Conservation (phyloP, 2,888 invertebrate species). For the Meliscaeva auricollis region DNA sequence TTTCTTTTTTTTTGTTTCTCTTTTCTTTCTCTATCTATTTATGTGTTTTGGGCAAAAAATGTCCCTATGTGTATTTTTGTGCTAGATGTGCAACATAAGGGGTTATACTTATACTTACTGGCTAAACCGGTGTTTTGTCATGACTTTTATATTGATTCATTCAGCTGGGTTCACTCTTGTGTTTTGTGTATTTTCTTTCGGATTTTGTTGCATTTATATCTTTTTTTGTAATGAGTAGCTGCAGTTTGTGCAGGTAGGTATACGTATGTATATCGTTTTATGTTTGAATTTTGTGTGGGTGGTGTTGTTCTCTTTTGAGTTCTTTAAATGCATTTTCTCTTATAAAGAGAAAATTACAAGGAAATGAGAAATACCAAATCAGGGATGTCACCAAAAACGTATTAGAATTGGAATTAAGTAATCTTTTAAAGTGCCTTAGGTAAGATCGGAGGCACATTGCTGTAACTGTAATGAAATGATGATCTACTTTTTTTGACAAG, state of each 20-base stretch:
- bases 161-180: slow-evolving; percentile 58
- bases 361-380: background rate
- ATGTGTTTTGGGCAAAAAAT: slow-evolving; percentile 1
- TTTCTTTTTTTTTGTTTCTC: slow-evolving; percentile 11
- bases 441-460: no score
- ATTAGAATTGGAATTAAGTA: no score
- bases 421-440: no score
- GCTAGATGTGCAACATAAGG: slow-evolving; percentile 44
- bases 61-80: slow-evolving; percentile 20
- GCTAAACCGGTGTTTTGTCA: slow-evolving; percentile 61
- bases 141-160: slow-evolving; percentile 65
- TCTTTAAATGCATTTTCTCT: slow-evolving; percentile 6
- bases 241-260: slow-evolving; percentile 9
- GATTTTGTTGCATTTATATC: slow-evolving; percentile 8
- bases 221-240: slow-evolving; percentile 15
- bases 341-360: slow-evolving; percentile 9
- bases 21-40: background rate
- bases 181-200: slow-evolving; percentile 3
- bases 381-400: background rate
- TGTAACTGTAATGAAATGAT: no score
- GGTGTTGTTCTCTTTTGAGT: background rate
- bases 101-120: no score
- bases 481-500: no score
- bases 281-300: slow-evolving; percentile 22
- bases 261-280: background rate